Base-by-base conservation (phyloP, 2,113 vertebrate species). In the Mobula hypostoma region DNA sequence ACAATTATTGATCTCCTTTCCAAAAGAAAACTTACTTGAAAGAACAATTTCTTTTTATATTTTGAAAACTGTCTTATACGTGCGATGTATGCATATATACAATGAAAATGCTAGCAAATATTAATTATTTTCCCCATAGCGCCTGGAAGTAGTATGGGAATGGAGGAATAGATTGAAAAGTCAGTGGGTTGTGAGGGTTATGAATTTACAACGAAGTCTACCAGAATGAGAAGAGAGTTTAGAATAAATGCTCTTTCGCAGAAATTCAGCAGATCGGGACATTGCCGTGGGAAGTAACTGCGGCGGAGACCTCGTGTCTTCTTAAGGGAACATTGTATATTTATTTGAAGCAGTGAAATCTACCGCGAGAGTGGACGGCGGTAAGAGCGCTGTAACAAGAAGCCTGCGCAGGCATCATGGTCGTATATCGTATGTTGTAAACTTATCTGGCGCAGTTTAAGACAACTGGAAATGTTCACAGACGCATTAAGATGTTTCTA, bases 401-500 rank as follows among this genome's bases (percentile, higher is more conserved):
- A 90, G 61, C n/a, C 61, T 19, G 6, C 85, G 66, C 21, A 27
- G 48, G 7, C n/a, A 90, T 56, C 83, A 61, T 61, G 27, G 24
- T 61, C 83, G 11, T 29, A 1, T 68, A 15, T 14, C 15, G n/a
- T 79, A 9, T 36, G 77, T 11, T 79, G 77, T 90, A 83, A 83
- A 83, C 7, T 24, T 66, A 66, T 32, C 29, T 68, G 85, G 29
- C 12, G 17, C 14, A n/a, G 1, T 66, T 0, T 19, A 7, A 19
- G 15, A 32, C 61, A 90, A 90, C 85, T 90, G 85, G 85, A 66
- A 15, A 32, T 90, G 29, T 90, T 32, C 63, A 63, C 61, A 19
- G n/a, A 32, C 61, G 66, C 85, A 90, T 32, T 63, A 68, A 90
- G 29, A 32, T 68, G 85, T 90, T 32, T 88, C 56, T 88, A 88